These are phyloP conservation scores for Caenorhabditis brenneri DNA, from an alignment of 1,140 invertebrate species.

Conservation along the genomic window DNA sequence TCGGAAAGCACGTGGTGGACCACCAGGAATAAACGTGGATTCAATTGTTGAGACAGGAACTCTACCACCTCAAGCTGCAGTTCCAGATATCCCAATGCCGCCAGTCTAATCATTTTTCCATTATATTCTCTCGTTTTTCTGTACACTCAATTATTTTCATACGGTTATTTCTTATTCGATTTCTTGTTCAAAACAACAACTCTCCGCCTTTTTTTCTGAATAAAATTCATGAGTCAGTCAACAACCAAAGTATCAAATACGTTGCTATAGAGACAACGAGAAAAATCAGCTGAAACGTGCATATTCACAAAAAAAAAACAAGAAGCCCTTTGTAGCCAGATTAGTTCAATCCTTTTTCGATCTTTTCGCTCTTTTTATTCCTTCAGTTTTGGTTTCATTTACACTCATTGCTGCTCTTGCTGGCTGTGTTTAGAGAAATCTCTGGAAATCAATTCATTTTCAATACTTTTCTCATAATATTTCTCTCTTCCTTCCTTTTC, in stretches of 20 bases:
- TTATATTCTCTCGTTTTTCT: not conserved
- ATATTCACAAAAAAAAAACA: not conserved
- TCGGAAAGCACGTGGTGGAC: conserved; percentile 21
- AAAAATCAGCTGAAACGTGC: not conserved
- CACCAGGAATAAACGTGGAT: conserved; percentile 16
- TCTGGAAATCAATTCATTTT: not conserved
- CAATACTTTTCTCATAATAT: not conserved
- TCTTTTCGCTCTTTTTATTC: not conserved
- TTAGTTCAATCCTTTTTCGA: not conserved
- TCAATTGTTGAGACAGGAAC: conserved; percentile 11
- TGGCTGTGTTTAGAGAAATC: not conserved
- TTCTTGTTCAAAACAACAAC: conserved; percentile 4
- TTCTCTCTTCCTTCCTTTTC: not conserved
- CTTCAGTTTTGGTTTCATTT: not conserved
- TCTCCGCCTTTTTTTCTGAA: not conserved
- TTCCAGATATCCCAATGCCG: conserved; percentile 27
- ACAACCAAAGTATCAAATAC: not conserved
- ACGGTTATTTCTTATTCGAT: conserved; percentile 13
- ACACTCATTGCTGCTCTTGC: not conserved
- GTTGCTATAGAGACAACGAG: conserved; percentile 23
- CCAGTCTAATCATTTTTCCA: not conserved
- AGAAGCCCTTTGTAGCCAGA: conserved; percentile 7
- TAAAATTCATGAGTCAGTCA: not conserved
- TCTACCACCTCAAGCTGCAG: conserved; percentile 8
- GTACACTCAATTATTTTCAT: not conserved